phyloP scores from a whole-genome alignment of 2,113 vertebrate species.

The Brienomyrus brachyistius region DNA sequence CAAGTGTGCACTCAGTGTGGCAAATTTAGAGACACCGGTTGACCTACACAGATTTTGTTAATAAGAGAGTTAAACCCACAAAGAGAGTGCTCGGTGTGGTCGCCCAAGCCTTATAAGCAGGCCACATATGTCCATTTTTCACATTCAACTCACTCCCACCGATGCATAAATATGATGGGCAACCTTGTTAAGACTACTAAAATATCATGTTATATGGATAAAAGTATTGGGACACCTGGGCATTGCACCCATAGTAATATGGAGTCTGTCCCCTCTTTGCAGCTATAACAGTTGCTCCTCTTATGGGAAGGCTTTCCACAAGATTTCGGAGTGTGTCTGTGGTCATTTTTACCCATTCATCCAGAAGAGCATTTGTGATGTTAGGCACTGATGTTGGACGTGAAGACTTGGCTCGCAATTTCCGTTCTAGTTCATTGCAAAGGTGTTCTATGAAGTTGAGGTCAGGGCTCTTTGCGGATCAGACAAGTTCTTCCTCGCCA shows the following conservation, averaged over 20 bases:
- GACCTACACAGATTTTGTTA: not conserved
- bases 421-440: not conserved
- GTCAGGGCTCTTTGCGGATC: not conserved
- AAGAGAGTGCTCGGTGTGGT: not conserved
- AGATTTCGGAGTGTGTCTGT: too few relatives aligned
- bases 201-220: not conserved
- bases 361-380: too few relatives aligned
- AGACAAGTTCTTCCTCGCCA: not conserved
- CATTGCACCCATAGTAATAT: too few relatives aligned
- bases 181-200: not conserved
- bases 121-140: not conserved
- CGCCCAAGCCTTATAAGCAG: not conserved
- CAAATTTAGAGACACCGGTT: not conserved
- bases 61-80: not conserved
- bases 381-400: too few relatives aligned
- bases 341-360: too few relatives aligned
- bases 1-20: not conserved
- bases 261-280: too few relatives aligned
- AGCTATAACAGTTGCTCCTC: too few relatives aligned
- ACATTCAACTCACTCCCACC: not conserved
- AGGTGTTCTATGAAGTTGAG: not conserved
- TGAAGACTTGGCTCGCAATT: too few relatives aligned
- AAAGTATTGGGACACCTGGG: too few relatives aligned
- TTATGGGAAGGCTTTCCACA: too few relatives aligned
- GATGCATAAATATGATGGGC: not conserved